phyloP scores from a whole-genome alignment of 2,888 invertebrate genomes.

The Epistrophe grossulariae region DNA sequence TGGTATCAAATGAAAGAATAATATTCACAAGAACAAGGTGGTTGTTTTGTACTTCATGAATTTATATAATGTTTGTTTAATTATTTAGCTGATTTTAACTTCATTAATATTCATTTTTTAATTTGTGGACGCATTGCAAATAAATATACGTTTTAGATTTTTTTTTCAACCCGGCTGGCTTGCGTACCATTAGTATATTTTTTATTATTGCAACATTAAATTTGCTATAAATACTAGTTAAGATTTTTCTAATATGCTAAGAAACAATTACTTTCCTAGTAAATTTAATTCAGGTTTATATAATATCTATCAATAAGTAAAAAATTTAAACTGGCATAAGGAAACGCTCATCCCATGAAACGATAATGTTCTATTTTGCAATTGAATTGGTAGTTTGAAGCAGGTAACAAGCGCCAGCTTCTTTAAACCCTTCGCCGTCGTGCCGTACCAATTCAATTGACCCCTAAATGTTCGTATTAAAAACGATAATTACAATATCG shows the following conservation, averaged over 20 bases:
- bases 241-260: not conserved
- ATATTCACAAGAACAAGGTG: constrained; percentile 67
- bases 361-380: no score
- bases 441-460: not conserved
- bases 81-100: not conserved
- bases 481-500: not conserved
- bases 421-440: no score
- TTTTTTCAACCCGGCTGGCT: no score
- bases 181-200: not conserved
- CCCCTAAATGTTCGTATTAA: not conserved
- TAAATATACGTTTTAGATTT: not conserved
- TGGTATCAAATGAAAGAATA: constrained; percentile 40
- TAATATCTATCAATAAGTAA: not conserved
- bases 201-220: constrained; percentile 44
- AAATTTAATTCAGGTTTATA: not conserved
- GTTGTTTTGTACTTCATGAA: constrained; percentile 72
- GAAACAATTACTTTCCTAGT: not conserved
- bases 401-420: no score
- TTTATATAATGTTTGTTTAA: constrained; percentile 6
- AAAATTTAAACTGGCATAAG: not conserved
- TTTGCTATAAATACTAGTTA: constrained; percentile 29
- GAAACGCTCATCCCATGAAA: not conserved
- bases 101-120: not conserved
- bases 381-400: no score
- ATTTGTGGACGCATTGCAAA: not conserved